Evolutionary conservation across 2,888 invertebrate genomes (phyloP).

Genomic region (Diachrysia chrysitis): DNA sequence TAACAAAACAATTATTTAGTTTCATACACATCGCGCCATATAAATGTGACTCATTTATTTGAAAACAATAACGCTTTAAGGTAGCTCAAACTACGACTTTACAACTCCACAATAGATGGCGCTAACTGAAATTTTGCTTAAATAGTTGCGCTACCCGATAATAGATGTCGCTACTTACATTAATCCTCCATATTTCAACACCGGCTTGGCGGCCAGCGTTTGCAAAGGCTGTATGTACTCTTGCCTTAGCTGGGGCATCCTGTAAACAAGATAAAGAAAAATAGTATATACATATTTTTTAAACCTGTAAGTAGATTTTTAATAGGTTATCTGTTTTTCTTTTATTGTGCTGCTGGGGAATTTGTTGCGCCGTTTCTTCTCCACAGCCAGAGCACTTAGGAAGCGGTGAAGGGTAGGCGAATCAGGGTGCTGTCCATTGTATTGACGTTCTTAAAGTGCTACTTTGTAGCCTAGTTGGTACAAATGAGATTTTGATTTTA

Average conservation of each 20-base stretch:
- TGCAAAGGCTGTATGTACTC: constrained; percentile 91
- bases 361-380: too few relatives aligned
- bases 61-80: background rate
- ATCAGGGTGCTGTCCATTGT: too few relatives aligned
- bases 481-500: too few relatives aligned
- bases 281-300: background rate
- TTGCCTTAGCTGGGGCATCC: constrained; percentile 80
- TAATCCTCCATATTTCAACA: constrained; percentile 94
- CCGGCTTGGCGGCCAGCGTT: constrained; percentile 92
- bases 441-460: too few relatives aligned
- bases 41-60: background rate
- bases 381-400: too few relatives aligned
- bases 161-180: constrained; percentile 87
- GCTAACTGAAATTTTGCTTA: background rate
- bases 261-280: constrained; percentile 57
- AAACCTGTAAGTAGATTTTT: too few relatives aligned
- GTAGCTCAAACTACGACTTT: background rate
- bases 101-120: background rate
- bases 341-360: too few relatives aligned
- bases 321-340: too few relatives aligned
- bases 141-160: constrained; percentile 19
- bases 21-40: background rate
- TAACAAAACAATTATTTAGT: background rate
- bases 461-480: too few relatives aligned
- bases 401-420: too few relatives aligned